Evolutionary conservation across 2,113 vertebrate genomes (phyloP).

Genomic region (Lophura nycthemera): DNA sequence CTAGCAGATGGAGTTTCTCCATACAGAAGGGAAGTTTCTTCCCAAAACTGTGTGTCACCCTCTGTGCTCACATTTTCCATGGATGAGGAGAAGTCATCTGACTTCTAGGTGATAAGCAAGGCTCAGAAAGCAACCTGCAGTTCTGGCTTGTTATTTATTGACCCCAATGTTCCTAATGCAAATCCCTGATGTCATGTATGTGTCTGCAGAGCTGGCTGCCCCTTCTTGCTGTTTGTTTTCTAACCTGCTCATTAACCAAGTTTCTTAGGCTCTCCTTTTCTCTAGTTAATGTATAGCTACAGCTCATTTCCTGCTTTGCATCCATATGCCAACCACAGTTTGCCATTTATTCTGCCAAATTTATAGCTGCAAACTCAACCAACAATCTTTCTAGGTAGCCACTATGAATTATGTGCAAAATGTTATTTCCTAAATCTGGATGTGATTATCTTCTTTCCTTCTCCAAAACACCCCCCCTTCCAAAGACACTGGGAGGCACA

Average conservation of each 20-base stretch:
- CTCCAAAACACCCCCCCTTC: constrained; percentile 1
- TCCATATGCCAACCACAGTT: constrained; percentile 52
- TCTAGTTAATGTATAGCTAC: constrained; percentile 48
- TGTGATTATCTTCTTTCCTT: constrained; percentile 44
- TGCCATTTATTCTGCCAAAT: constrained; percentile 60
- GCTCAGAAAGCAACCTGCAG: neutral
- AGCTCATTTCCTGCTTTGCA: neutral
- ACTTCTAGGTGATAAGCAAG: constrained; percentile 59
- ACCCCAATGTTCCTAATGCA: neutral
- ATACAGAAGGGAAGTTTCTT: constrained; percentile 39
- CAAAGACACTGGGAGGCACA: neutral
- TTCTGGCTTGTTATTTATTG: constrained; percentile 24
- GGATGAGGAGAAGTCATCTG: constrained; percentile 65
- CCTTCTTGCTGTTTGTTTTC: neutral
- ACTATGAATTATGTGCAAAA: constrained; percentile 67
- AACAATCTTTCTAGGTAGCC: constrained; percentile 60
- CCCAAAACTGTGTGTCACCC: constrained; percentile 43
- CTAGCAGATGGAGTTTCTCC: constrained; percentile 30
- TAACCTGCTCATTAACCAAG: neutral
- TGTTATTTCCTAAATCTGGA: constrained; percentile 50
- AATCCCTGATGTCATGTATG: neutral
- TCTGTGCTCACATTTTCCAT: constrained; percentile 65
- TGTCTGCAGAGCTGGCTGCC: neutral
- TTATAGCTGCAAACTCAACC: constrained; percentile 41
- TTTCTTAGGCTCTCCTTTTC: constrained; percentile 19